Evolutionary conservation across 2,113 vertebrate species (phyloP).

Genomic region (Bubo scandiacus): DNA sequence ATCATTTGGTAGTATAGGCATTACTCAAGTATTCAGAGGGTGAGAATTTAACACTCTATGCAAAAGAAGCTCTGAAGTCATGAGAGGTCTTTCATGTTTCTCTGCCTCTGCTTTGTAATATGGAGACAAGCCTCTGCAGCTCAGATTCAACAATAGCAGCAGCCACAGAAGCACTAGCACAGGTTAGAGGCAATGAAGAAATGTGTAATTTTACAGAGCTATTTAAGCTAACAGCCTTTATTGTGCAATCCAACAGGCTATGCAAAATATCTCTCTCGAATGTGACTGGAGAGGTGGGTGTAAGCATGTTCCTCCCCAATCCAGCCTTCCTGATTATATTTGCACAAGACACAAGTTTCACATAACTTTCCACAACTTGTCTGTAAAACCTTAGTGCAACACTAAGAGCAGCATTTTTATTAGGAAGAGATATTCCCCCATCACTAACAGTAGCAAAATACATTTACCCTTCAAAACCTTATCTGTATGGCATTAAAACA

Average conservation of each 20-base stretch:
- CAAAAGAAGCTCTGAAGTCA: neutral
- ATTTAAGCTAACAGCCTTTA: neutral
- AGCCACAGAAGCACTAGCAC: neutral
- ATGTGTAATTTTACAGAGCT: neutral
- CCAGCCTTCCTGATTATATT: neutral
- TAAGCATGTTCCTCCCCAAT: neutral
- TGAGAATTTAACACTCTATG: neutral
- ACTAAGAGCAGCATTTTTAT: neutral
- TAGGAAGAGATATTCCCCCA: neutral
- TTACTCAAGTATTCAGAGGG: neutral
- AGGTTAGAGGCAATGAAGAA: neutral
- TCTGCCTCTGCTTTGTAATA: neutral
- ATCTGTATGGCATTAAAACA: neutral
- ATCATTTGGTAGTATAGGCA: neutral
- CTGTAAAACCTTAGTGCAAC: neutral
- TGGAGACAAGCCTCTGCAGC: neutral
- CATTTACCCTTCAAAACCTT: conserved; percentile 2
- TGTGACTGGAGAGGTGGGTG: neutral
- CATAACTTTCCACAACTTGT: neutral
- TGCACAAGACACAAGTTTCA: neutral
- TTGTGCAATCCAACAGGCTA: neutral
- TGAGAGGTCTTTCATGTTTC: neutral
- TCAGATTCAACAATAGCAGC: neutral
- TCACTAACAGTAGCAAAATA: neutral
- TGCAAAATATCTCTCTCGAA: neutral